Conservation (phyloP, 1,140 invertebrate genomes). For the Drosophila varians region DNA sequence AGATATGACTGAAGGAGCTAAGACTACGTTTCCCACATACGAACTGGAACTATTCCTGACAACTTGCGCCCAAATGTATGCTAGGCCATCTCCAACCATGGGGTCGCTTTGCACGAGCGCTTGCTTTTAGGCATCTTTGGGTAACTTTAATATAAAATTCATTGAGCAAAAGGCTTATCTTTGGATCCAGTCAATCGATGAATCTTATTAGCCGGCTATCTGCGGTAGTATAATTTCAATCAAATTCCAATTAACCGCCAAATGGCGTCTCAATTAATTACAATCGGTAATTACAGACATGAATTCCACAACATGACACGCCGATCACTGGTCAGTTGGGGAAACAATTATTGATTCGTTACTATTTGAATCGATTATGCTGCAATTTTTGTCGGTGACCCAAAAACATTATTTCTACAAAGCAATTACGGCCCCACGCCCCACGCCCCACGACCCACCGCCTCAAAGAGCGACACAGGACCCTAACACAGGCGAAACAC, state of each 20-base stretch:
- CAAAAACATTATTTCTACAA: constrained; percentile 42
- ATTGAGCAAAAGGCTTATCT: background rate
- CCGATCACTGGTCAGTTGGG: background rate
- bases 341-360: constrained; percentile 41
- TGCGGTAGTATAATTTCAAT: background rate
- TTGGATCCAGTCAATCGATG: background rate
- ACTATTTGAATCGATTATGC: constrained; percentile 52
- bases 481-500: constrained; percentile 1
- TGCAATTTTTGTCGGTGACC: constrained; percentile 42
- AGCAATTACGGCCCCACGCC: constrained; percentile 38
- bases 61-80: background rate
- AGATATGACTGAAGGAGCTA: too few species aligned
- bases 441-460: too few species aligned
- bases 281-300: constrained; percentile 9
- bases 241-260: constrained; percentile 16
- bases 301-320: background rate
- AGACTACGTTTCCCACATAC: too few species aligned
- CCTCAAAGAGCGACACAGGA: too few species aligned
- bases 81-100: too few species aligned
- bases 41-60: too few species aligned
- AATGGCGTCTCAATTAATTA: constrained; percentile 28
- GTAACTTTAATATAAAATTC: background rate
- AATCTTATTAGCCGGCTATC: background rate
- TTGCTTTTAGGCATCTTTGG: background rate
- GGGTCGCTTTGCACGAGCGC: background rate